Conservation (phyloP, 2,888 invertebrate genomes). For the Erynnis tages region DNA sequence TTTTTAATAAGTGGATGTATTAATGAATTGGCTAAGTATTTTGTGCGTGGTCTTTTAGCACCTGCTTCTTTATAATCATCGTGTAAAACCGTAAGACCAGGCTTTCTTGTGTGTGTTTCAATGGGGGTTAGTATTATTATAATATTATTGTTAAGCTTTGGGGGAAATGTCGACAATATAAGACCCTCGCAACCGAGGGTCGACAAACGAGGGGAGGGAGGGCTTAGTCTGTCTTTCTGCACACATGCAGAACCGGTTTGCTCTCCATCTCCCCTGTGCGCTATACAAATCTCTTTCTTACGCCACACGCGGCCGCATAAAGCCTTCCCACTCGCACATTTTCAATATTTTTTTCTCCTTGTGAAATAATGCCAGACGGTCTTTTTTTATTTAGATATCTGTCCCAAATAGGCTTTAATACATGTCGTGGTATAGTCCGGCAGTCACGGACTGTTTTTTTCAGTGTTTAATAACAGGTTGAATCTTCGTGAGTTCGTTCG, state of each 20-base stretch:
- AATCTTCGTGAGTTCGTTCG: too few species aligned
- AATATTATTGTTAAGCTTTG: constrained; percentile 73
- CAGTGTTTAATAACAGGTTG: too few species aligned
- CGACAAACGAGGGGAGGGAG: constrained; percentile 73
- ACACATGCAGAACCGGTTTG: constrained; percentile 79
- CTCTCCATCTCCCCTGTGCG: constrained; percentile 72
- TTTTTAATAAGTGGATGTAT: constrained; percentile 28
- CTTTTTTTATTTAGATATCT: constrained; percentile 69
- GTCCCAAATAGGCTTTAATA: constrained; percentile 52
- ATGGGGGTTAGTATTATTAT: constrained; percentile 63
- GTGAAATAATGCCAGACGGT: constrained; percentile 72
- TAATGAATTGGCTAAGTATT: constrained; percentile 9
- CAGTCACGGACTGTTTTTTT: too few species aligned
- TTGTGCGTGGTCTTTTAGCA: constrained; percentile 3
- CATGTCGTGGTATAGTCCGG: too few species aligned
- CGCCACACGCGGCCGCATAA: constrained; percentile 68
- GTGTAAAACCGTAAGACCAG: constrained; percentile 34
- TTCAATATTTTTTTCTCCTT: constrained; percentile 77
- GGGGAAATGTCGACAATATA: constrained; percentile 70
- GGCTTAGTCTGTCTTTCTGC: constrained; percentile 65
- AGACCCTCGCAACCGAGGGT: constrained; percentile 69
- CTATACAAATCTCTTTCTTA: constrained; percentile 62
- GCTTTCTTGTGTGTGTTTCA: constrained; percentile 30
- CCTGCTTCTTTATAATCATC: constrained; percentile 28
- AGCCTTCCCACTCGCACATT: constrained; percentile 68